Conservation (phyloP, 2,113 vertebrate genomes). For the Scophthalmus maximus region DNA sequence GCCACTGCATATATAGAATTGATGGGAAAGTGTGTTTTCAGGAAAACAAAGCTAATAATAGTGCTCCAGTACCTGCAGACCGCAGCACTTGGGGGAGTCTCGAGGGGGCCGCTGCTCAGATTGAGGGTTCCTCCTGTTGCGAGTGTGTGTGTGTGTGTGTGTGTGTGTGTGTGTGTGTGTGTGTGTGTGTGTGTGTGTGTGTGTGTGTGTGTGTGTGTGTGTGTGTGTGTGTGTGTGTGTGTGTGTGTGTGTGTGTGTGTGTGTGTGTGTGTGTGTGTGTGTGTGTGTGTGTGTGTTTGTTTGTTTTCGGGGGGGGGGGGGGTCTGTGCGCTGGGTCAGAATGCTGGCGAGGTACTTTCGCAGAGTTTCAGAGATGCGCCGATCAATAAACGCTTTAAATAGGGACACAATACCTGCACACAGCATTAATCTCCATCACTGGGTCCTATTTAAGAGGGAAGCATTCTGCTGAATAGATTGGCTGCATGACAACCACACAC, state of each 20-base stretch:
- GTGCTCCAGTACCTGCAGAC: constrained; percentile 62
- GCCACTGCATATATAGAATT: constrained; percentile 40
- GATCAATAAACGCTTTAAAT: constrained; percentile 79
- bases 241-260: constrained; percentile 19
- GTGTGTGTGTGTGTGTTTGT: not conserved
- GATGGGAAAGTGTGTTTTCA: constrained; percentile 38
- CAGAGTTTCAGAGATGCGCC: constrained; percentile 70
- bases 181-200: constrained; percentile 33
- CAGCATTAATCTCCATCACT: constrained; percentile 77
- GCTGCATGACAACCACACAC: constrained; percentile 22
- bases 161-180: constrained; percentile 15
- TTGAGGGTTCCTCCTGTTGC: constrained; percentile 44
- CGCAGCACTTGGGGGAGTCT: constrained; percentile 63
- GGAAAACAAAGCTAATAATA: constrained; percentile 62
- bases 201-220: not conserved
- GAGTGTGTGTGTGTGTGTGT: constrained; percentile 45
- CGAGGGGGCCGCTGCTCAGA: constrained; percentile 43
- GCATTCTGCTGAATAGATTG: constrained; percentile 73
- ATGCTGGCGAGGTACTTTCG: constrained; percentile 79
- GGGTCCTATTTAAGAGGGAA: constrained; percentile 65
- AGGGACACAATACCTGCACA: constrained; percentile 72
- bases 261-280: constrained; percentile 10
- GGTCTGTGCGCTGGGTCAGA: constrained; percentile 58
- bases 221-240: constrained; percentile 9
- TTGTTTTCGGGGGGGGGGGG: constrained; percentile 20